Conservation (phyloP, 2,113 vertebrate species). For the Xenus cinereus region DNA sequence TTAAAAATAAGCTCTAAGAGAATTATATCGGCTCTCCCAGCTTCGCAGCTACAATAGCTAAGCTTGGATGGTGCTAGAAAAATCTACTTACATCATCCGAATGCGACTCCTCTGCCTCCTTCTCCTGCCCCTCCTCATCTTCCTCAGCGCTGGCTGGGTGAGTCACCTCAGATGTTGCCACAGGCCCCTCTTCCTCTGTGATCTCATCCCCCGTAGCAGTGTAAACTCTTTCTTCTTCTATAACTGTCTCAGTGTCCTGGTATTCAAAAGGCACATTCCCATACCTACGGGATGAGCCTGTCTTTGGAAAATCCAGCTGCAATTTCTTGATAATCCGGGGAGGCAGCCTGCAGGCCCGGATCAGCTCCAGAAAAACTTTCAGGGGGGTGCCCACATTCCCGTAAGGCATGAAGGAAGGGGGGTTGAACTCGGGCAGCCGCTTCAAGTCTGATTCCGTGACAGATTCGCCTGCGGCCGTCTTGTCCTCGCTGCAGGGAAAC, state of each 20-base stretch:
- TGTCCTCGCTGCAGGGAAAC: conserved; percentile 77
- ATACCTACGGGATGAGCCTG: conserved; percentile 84
- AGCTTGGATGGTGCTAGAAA: neutral
- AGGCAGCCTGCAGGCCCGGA: conserved; percentile 90
- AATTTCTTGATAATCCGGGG: conserved; percentile 86
- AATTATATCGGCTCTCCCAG: neutral
- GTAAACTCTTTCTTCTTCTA: conserved; percentile 80
- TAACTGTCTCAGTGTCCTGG: conserved; percentile 59
- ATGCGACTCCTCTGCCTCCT: conserved; percentile 70
- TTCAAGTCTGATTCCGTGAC: conserved; percentile 79
- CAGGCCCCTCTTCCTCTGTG: conserved; percentile 46
- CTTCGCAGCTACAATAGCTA: fast-evolving
- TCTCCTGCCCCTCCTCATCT: neutral
- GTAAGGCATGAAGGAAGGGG: conserved; percentile 86
- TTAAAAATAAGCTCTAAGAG: neutral
- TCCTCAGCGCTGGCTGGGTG: neutral
- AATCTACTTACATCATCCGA: conserved; percentile 84
- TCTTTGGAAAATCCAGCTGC: conserved; percentile 88
- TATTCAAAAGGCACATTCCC: conserved; percentile 92
- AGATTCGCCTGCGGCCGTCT: conserved; percentile 45
- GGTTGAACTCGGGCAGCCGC: conserved; percentile 87
- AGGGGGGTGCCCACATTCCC: conserved; percentile 94
- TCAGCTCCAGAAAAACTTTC: conserved; percentile 87
- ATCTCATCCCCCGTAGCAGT: conserved; percentile 88
- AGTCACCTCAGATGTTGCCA: neutral